Evolutionary conservation across 1,140 invertebrate genomes (phyloP), one percentile per base, ranked within the genome.

Genomic region (Drosophila athabasca): DNA sequence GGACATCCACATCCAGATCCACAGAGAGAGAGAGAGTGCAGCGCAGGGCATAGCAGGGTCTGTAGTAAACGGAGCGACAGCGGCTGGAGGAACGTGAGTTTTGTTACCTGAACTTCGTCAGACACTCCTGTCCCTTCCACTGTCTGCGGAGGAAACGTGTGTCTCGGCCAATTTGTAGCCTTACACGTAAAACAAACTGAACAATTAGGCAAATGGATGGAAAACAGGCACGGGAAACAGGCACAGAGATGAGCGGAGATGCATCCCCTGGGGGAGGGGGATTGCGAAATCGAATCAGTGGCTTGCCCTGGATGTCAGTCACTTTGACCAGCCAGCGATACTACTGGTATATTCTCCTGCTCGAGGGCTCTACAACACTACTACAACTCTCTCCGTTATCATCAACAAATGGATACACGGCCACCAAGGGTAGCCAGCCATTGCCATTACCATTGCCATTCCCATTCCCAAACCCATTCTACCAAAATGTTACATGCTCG

Each of bases 111-210:
- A 11, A 39, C 13, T 26, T 41, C 51, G 11, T 3, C 24, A 24
- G 24, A 0, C 24, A 24, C 46, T 46, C 5, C 44, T 52, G 46
- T 55, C 55, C 17, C 7, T 49, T 8, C 22, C 35, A 22, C 65
- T 67, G 45, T 62, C 60, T 57, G 17, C 17, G 54, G 73, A 11
- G 67, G 61, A 87, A 85, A 87, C 82, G 82, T 85, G 82, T 85
- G 83, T 76, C 78, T 87, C 62, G 78, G 69, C 82, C 82, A 87
- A 88, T 87, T 87, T 88, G 83, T 87, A 76, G 82, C 70, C 83
- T 82, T 87, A 88, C 82, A 87, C 83, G 82, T 87, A 87, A 87
- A 87, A 87, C 82, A 87, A 88, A 87, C 82, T 87, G 74, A 87
- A 87, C 82, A 87, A 87, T 87, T 88, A 88, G 83, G 75, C 83